Evolutionary conservation across 1,140 invertebrate genomes (phyloP).

Genomic region (Pteromalus puparum): DNA sequence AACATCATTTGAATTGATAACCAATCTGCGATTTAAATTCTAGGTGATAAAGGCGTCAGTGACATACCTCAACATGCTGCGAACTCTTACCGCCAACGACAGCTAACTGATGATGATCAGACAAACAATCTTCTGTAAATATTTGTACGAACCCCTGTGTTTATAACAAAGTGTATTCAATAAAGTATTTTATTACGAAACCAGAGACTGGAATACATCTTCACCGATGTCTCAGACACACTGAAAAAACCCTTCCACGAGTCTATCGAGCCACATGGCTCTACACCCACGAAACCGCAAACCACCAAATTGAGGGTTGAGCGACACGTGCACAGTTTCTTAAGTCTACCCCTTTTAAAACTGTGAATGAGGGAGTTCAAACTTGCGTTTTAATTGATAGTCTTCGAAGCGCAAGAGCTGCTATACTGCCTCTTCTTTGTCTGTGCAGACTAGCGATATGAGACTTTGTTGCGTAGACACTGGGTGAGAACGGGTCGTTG

Average conservation of each 20-base stretch:
- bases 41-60: constrained; percentile 54
- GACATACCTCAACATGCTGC: constrained; percentile 56
- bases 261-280: neutral
- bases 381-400: too few relatives aligned
- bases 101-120: neutral
- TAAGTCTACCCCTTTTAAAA: too few relatives aligned
- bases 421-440: too few relatives aligned
- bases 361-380: too few relatives aligned
- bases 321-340: neutral
- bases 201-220: neutral
- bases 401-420: too few relatives aligned
- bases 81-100: constrained; percentile 16
- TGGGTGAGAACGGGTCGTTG: too few relatives aligned
- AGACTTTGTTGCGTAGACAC: too few relatives aligned
- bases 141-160: neutral
- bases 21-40: constrained; percentile 12
- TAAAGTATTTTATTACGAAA: neutral
- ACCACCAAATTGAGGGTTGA: neutral
- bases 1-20: neutral
- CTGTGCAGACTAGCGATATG: too few relatives aligned
- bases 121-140: neutral
- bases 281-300: neutral
- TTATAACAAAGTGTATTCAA: neutral
- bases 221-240: neutral
- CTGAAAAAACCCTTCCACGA: neutral